Evolutionary conservation across 1,140 invertebrate species (phyloP).

Genomic region (Trachymyrmex cornetzi): DNA sequence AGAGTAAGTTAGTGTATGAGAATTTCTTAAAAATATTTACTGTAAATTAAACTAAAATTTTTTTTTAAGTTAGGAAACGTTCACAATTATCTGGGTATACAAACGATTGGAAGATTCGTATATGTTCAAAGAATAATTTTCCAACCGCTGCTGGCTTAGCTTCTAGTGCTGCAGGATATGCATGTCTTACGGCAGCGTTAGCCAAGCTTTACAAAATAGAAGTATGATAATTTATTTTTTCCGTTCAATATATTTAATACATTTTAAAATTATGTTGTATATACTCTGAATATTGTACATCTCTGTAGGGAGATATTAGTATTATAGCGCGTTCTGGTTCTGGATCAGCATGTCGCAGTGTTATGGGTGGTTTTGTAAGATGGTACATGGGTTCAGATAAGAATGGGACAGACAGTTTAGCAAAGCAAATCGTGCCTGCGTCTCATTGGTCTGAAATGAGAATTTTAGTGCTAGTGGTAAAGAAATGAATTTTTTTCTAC

Average conservation of each 20-base stretch:
- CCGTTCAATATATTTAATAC: slow-evolving; percentile 22
- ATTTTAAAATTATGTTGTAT: slow-evolving; percentile 27
- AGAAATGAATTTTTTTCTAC: slow-evolving; percentile 64
- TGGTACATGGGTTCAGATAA: slow-evolving; percentile 93
- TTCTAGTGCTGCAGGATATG: slow-evolving; percentile 99
- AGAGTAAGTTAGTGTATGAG: slow-evolving; percentile 88
- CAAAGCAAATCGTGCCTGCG: slow-evolving; percentile 91
- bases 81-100: slow-evolving; percentile 82
- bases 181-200: slow-evolving; percentile 93
- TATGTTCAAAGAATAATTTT: slow-evolving; percentile 99
- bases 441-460: slow-evolving; percentile 97
- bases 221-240: slow-evolving; percentile 70
- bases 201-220: slow-evolving; percentile 92
- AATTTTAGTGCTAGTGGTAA: slow-evolving; percentile 95
- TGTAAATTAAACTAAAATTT: slow-evolving; percentile 31
- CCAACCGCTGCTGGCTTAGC: slow-evolving; percentile 99
- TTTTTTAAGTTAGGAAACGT: slow-evolving; percentile 84
- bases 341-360: slow-evolving; percentile 98
- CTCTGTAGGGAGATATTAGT: slow-evolving; percentile 91
- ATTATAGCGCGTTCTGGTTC: slow-evolving; percentile 95
- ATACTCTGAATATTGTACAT: background rate
- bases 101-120: slow-evolving; percentile 92
- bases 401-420: slow-evolving; percentile 94
- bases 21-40: slow-evolving; percentile 10
- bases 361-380: slow-evolving; percentile 96